These are phyloP conservation scores for Lypha dubia DNA, from an alignment of 2,888 invertebrate genomes.

Conservation along the genomic window DNA sequence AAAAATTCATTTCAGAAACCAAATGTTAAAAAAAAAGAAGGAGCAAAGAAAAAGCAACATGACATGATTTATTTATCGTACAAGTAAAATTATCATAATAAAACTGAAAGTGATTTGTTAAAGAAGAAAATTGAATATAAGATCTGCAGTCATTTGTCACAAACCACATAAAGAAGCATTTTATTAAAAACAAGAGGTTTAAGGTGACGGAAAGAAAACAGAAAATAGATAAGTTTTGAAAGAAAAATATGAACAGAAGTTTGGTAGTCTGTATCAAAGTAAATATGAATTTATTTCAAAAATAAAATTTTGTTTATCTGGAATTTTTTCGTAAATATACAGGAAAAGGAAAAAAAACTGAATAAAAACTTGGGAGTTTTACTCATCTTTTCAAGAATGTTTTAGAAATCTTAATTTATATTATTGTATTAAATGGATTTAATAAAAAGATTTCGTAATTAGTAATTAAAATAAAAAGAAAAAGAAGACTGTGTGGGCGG, in stretches of 20 bases:
- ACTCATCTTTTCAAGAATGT: no score
- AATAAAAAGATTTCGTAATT: no score
- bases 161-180: constrained; percentile 11
- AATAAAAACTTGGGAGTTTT: no score
- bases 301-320: no score
- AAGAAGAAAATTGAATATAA: constrained; percentile 42
- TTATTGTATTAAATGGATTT: no score
- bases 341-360: no score
- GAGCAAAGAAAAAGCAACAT: constrained; percentile 3
- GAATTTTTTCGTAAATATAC: no score
- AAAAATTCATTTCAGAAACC: constrained; percentile 20
- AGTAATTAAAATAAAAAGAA: no score
- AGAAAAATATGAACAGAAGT: neutral
- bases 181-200: neutral
- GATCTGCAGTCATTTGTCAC: constrained; percentile 52
- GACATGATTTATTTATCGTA: constrained; percentile 56
- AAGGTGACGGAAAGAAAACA: neutral
- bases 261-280: neutral
- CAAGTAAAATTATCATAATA: constrained; percentile 33
- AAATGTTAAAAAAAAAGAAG: neutral
- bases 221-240: neutral
- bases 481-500: no score
- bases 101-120: constrained; percentile 53
- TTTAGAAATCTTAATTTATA: no score
- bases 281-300: no score